Evolutionary conservation across 2,888 invertebrate genomes (phyloP).

Genomic region (Nasonovia ribisnigri): DNA sequence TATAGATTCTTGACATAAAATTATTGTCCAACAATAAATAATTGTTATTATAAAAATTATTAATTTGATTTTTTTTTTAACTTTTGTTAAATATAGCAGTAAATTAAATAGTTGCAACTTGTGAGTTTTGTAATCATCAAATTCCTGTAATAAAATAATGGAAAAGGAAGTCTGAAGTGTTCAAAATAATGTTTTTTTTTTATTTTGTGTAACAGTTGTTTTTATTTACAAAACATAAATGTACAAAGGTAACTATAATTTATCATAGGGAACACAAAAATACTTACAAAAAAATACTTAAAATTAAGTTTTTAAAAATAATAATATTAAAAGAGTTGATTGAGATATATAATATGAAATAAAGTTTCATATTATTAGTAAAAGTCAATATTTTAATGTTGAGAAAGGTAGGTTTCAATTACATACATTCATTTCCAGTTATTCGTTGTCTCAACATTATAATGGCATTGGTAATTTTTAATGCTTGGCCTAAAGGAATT

Average conservation of each 20-base stretch:
- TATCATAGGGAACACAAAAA: constrained; percentile 32
- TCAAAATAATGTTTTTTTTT: neutral
- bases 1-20: neutral
- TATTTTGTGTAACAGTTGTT: constrained; percentile 22
- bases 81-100: neutral
- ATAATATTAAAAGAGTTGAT: neutral
- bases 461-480: constrained; percentile 84
- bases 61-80: neutral
- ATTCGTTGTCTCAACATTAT: constrained; percentile 73
- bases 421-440: constrained; percentile 18
- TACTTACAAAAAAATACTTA: constrained; percentile 36
- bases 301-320: neutral
- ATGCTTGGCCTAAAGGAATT: constrained; percentile 86
- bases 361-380: neutral
- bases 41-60: neutral
- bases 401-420: neutral
- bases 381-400: neutral
- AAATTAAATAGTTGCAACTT: neutral
- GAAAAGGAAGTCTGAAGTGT: neutral
- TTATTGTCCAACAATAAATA: too few species aligned
- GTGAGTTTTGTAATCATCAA: neutral
- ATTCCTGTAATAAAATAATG: neutral
- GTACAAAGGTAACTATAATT: constrained; percentile 46
- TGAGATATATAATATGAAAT: neutral
- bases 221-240: constrained; percentile 41